Evolutionary conservation across 2,888 invertebrate genomes (phyloP).

Genomic region (Nematopogon swammerdamellus): DNA sequence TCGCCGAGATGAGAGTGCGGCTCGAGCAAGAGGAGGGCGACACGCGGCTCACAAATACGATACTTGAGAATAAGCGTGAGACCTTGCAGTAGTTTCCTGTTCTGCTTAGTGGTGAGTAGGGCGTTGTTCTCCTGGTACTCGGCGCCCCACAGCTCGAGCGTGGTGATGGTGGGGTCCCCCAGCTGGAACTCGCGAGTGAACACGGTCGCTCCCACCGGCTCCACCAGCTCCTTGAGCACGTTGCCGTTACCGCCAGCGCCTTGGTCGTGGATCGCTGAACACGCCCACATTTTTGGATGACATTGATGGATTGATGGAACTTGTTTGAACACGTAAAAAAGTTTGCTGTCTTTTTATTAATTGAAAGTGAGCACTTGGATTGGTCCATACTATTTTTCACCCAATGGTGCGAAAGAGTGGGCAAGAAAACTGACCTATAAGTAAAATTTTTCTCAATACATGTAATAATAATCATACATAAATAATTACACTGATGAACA

Average conservation of each 20-base stretch:
- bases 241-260: slow-evolving; percentile 99
- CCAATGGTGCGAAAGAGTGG: too few species aligned
- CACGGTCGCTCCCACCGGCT: slow-evolving; percentile 91
- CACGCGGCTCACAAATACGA: too few species aligned
- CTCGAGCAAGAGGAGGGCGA: too few species aligned
- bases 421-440: too few species aligned
- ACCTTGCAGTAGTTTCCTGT: slow-evolving; percentile 61
- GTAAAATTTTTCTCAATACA: too few species aligned
- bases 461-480: too few species aligned
- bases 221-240: slow-evolving; percentile 94
- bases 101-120: slow-evolving; percentile 69
- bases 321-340: neutral
- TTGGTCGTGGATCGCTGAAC: slow-evolving; percentile 93
- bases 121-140: slow-evolving; percentile 98
- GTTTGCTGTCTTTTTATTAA: neutral
- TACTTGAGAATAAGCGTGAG: too few species aligned
- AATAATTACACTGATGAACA: too few species aligned
- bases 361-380: neutral
- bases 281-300: too few species aligned
- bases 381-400: too few species aligned
- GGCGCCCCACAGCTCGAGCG: slow-evolving; percentile 95
- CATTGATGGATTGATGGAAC: neutral
- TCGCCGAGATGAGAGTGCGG: too few species aligned
- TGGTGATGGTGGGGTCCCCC: slow-evolving; percentile 92
- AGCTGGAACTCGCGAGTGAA: slow-evolving; percentile 82